Evolutionary conservation across 1,140 invertebrate genomes (phyloP).

Genomic region (Wiebesia pumilae): DNA sequence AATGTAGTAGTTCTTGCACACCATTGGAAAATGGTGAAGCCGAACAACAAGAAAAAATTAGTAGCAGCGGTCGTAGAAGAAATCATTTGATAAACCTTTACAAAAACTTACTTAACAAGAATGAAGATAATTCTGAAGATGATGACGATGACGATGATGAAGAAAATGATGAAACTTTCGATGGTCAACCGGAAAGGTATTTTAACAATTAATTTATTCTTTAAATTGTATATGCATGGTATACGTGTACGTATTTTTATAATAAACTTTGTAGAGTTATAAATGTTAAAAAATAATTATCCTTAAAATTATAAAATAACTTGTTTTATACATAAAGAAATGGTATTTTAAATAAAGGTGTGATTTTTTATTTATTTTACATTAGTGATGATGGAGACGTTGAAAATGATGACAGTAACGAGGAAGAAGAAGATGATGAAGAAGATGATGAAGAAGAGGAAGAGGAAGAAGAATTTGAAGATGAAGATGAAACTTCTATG

Average conservation of each 20-base stretch:
- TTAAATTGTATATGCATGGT: too few relatives aligned
- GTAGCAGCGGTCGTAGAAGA: slow-evolving; percentile 59
- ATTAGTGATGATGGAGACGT: slow-evolving; percentile 66
- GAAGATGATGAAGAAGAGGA: slow-evolving; percentile 70
- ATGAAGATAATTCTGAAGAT: slow-evolving; percentile 58
- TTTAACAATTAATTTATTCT: neutral
- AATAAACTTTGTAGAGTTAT: too few relatives aligned
- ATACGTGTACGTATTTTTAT: neutral
- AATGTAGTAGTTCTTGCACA: slow-evolving; percentile 68
- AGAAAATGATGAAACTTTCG: slow-evolving; percentile 69
- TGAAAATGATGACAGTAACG: slow-evolving; percentile 67
- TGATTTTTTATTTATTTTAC: slow-evolving; percentile 8
- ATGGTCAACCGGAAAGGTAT: slow-evolving; percentile 64
- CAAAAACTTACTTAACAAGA: slow-evolving; percentile 58
- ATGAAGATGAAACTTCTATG: slow-evolving; percentile 71
- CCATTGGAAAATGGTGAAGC: slow-evolving; percentile 76
- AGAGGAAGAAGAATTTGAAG: slow-evolving; percentile 61
- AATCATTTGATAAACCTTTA: slow-evolving; percentile 59
- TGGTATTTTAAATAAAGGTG: neutral
- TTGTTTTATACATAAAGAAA: too few relatives aligned
- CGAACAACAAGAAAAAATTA: slow-evolving; percentile 64
- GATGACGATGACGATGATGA: slow-evolving; percentile 64
- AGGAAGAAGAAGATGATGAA: slow-evolving; percentile 68
- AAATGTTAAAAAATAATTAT: too few relatives aligned
- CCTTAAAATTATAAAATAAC: too few relatives aligned